Base-by-base conservation (phyloP, 2,113 vertebrate genomes). In the Corythornis cristatus region DNA sequence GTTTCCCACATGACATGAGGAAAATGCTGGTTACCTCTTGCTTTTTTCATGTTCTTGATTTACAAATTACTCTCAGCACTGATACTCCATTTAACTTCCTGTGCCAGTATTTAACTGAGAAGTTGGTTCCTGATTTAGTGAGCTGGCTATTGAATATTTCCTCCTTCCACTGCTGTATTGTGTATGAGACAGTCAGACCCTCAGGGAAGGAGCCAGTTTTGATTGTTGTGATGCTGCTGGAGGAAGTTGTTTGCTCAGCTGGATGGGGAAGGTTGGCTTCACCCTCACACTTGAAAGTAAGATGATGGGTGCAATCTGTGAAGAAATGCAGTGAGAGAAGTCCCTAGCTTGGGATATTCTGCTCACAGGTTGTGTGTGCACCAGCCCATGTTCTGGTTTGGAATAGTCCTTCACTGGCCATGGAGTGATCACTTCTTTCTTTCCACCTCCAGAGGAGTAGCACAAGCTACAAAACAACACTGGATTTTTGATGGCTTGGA, bases 251-350 rank as follows among this genome's bases (percentile, higher is more conserved):
- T 86, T 26, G 45, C 51, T 83, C 66, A 77, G 22, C 17, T 72
- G 40, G 33, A 35, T n/a, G 0, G 17, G 0, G 28, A 18, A 62
- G n/a, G 18, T 60, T 82, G 51, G 13, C 35, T 75, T 83, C 25
- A 48, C 29, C 15, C 0, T 0, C 51, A n/a, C 3, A 0, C 48
- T 43, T 75, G 57, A 18, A 61, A 45, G 5, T 29, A 13, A 50
- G 50, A 18, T 70, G 23, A 61, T 15, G 62, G 50, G 31, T 84
- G n/a, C 40, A 20, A 8, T 66, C 48, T 89, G 13, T 72, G 3
- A 1, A 70, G 62, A 33, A 66, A 11, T 54, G 7, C 45, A 42
- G 43, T 87, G 58, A 33, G 57, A 77, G 33, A 81, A 66, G 17
- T 25, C 21, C 9, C 5, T 33, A 29, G 12, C 4, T 65, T 25